Conservation (phyloP, 2,797 vertebrate genomes). For the Pseudochaenichthys georgianus region DNA sequence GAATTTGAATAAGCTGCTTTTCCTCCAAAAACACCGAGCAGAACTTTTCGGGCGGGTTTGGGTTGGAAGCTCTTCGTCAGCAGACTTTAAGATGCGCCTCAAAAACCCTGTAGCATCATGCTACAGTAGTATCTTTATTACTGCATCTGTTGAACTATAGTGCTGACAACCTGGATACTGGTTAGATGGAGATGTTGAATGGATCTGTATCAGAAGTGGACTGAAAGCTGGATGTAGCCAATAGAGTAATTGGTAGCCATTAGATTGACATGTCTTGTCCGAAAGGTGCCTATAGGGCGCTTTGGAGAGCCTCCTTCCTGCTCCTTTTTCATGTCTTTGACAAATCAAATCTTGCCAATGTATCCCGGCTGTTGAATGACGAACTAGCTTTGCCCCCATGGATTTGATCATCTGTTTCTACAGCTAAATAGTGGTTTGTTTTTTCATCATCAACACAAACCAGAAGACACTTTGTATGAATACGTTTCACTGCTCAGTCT, state of each 20-base stretch:
- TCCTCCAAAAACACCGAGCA: slow-evolving; percentile 56
- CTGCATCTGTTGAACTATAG: slow-evolving; percentile 9
- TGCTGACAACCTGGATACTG: slow-evolving; percentile 6
- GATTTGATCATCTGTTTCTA: too few species aligned
- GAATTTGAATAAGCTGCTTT: slow-evolving; percentile 59
- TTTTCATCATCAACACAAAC: too few species aligned
- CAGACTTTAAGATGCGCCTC: slow-evolving; percentile 53
- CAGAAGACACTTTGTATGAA: too few species aligned
- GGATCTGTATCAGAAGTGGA: neutral
- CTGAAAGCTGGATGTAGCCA: slow-evolving; percentile 8
- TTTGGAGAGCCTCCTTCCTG: too few species aligned
- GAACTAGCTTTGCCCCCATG: too few species aligned
- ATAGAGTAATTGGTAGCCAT: slow-evolving; percentile 8
- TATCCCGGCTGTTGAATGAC: too few species aligned
- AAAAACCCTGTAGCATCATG: slow-evolving; percentile 29
- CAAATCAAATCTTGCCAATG: too few species aligned
- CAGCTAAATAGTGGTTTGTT: too few species aligned
- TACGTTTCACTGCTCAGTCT: too few species aligned
- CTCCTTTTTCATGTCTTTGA: too few species aligned
- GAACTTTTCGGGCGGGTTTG: slow-evolving; percentile 56
- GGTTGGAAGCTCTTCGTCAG: slow-evolving; percentile 58
- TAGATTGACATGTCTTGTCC: too few species aligned
- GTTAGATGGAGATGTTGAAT: slow-evolving; percentile 15
- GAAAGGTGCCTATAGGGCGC: too few species aligned
- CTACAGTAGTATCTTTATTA: slow-evolving; percentile 17